Evolutionary conservation across 2,888 invertebrate species (phyloP).

Genomic region (Synanthedon tipuliformis): DNA sequence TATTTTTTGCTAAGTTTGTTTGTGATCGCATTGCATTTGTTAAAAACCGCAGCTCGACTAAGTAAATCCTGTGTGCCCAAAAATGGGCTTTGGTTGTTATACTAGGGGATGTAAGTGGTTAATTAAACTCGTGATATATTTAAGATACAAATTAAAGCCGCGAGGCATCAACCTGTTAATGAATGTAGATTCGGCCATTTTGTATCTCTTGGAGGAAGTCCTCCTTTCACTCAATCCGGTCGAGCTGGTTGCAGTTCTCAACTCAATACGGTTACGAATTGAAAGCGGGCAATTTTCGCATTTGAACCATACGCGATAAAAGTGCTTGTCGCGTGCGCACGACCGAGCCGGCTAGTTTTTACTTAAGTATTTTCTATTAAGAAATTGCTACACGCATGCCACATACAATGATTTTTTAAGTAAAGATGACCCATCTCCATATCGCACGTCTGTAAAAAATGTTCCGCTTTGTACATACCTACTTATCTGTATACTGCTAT

Average conservation of each 20-base stretch:
- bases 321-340: background rate
- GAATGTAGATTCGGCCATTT: background rate
- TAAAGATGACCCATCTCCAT: no score
- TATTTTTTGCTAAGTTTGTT: no score
- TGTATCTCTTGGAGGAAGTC: constrained; percentile 5
- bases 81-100: no score
- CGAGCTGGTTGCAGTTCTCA: constrained; percentile 17
- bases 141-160: background rate
- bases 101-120: no score
- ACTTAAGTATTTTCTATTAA: background rate
- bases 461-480: no score
- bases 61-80: no score
- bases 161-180: background rate
- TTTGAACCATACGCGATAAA: background rate
- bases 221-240: constrained; percentile 9
- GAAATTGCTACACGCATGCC: background rate
- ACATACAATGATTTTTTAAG: no score
- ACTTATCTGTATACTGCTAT: no score
- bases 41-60: no score
- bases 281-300: background rate
- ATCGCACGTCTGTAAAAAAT: no score
- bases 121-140: no score
- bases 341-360: background rate
- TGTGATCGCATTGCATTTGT: no score
- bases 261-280: constrained; percentile 16